phyloP scores from a whole-genome alignment of 2,113 vertebrate species.

The Toxotes jaculatrix region DNA sequence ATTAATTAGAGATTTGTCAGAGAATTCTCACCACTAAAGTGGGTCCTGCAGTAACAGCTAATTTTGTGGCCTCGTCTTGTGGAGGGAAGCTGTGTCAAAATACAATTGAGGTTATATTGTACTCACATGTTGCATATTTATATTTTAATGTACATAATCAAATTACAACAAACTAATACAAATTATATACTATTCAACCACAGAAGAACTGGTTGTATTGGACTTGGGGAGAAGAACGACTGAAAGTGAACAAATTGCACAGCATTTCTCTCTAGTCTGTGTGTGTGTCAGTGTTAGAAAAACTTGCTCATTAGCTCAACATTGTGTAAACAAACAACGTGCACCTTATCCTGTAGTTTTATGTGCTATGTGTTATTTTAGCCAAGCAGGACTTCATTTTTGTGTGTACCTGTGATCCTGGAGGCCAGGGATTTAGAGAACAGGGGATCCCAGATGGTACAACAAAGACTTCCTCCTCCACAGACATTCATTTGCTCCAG shows the following conservation, averaged over 20 bases:
- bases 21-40: neutral
- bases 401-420: too few species aligned
- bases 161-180: neutral
- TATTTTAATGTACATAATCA: neutral
- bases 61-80: neutral
- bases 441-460: too few species aligned
- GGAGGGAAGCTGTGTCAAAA: neutral
- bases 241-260: neutral
- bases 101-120: neutral
- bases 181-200: neutral
- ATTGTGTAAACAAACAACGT: too few species aligned
- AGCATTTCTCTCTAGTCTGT: neutral
- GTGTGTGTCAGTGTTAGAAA: neutral
- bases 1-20: too few species aligned
- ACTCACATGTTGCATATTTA: neutral
- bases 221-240: neutral
- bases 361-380: too few species aligned
- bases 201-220: neutral
- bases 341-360: too few species aligned
- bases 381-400: too few species aligned
- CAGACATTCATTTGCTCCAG: too few species aligned
- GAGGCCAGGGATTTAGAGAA: too few species aligned
- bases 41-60: neutral
- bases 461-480: too few species aligned
- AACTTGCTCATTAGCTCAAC: neutral